phyloP scores from a whole-genome alignment of 1,140 invertebrate genomes.

The Drosophila trapezifrons region DNA sequence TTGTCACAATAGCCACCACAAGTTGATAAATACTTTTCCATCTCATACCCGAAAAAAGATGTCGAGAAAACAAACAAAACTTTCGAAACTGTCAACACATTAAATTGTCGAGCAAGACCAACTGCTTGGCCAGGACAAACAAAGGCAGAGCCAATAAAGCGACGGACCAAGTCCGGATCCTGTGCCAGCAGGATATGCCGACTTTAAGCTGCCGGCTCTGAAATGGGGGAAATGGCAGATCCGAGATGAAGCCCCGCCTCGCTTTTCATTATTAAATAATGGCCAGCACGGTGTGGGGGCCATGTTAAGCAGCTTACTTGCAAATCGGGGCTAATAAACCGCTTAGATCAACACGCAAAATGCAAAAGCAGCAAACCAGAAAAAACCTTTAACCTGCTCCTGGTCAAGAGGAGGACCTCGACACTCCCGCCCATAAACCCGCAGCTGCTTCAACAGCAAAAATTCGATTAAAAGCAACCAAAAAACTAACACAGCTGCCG shows the following conservation, averaged over 20 bases:
- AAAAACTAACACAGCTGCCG: conserved; percentile 46
- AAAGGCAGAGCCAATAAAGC: conserved; percentile 30
- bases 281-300: conserved; percentile 13
- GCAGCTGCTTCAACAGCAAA: conserved; percentile 28
- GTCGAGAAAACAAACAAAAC: conserved; percentile 28
- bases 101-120: conserved; percentile 29
- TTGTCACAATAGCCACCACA: conserved; percentile 28
- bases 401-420: conserved; percentile 1
- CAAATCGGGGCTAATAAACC: conserved; percentile 55
- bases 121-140: conserved; percentile 16
- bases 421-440: not conserved
- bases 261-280: conserved; percentile 54
- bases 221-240: not conserved
- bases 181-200: conserved; percentile 29
- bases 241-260: conserved; percentile 3
- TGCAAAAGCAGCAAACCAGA: conserved; percentile 25
- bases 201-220: conserved; percentile 14
- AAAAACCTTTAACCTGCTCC: conserved; percentile 45
- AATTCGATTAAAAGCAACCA: conserved; percentile 58
- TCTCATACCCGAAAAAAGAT: conserved; percentile 4
- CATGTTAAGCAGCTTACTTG: conserved; percentile 43
- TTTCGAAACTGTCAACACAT: conserved; percentile 34
- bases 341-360: conserved; percentile 59
- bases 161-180: conserved; percentile 12
- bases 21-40: conserved; percentile 32